Evolutionary conservation across 2,797 vertebrate genomes (phyloP), one percentile per base, ranked within the genome.

Genomic region (Phoeniculus purpureus): DNA sequence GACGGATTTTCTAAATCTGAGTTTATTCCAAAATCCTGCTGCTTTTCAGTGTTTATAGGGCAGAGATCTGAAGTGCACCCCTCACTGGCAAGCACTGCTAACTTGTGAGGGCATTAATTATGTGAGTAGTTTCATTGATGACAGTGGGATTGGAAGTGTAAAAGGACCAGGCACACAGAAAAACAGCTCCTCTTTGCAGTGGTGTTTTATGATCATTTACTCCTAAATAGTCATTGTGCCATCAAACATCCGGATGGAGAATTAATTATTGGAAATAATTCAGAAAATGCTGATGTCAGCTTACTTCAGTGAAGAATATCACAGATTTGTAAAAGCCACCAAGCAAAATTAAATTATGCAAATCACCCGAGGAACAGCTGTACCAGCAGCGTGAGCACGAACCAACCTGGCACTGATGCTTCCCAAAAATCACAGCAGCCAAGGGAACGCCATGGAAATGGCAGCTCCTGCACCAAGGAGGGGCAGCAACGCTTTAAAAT

Each of bases 211-310:
- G 37, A 67, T 76, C 68, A 62, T 75, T 89, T 89, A 21, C 54
- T 93, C 62, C 79, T 80, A 76, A 89, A 84, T 29, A 60, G 52
- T 73, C 75, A 61, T 62, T 85, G 71, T 73, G 65, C 48, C 61
- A 87, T 77, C 62, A 70, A 87, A 80, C 64, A 81, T 54, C 75
- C 11, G 51, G 26, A 79, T 17, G 52, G 85, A 61, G 62, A 67
- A 86, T 86, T 86, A 85, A 73, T 85, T 86, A 79, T 81, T 71
- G 56, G 61, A 92, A 91, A 61, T 88, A 75, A 90, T 52, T 88
- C 72, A 64, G 60, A 73, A 85, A 82, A 59, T 1, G 25, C 73
- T 79, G 56, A 56, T 50, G 31, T 70, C 80, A 87, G 70, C 65
- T 83, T 50, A 52, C 31, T 52, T 71, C 85, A 81, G n/a, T 13